Evolutionary conservation across 2,797 vertebrate genomes (phyloP), one percentile per base, ranked within the genome.

Genomic region (Oophaga sylvatica): DNA sequence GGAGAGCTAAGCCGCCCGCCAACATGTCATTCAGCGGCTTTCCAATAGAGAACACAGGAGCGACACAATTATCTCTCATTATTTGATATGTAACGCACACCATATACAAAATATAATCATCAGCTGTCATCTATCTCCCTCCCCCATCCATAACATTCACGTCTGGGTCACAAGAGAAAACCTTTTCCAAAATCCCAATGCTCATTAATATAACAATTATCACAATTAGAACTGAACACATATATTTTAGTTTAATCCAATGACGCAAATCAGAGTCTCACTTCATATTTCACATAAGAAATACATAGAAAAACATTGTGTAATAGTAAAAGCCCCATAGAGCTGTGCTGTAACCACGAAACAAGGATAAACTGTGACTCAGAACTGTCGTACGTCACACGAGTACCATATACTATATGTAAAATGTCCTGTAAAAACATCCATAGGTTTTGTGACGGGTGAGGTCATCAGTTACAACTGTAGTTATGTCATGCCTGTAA

Each of bases 331-430:
- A 76, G 41, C 73, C 41, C 73, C 73, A 26, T 8, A 48, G 22
- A 76, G 73, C 22, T 76, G 73, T 76, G 73, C 45, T 9, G 73
- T 53, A 76, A 48, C 73, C 45, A 76, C 1, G 73, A 45, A 76
- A 53, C 73, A 53, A 15, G 20, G 41, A 53, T 53, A 76, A 76
- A 76, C 45, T 48, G 73, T 53, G 73, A 76, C 73, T 76, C 73
- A 76, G 71, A 48, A 22, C 35, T 22, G 35, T 8, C 11, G 12
- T 8, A 20, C 41, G 29, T 48, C 41, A 53, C 73, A 76, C 19
- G 20, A 76, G 73, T 9, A 45, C 11, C 41, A 22, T 76, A n/a
- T 76, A 76, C 17, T 41, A 5, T 41, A 41, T 41, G 35, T 41
- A 41, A 41, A 41, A 73, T 20, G 9, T 45, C 41, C 71, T 73